phyloP scores from a whole-genome alignment of 2,888 invertebrate species.

The Cantharis rufa region DNA sequence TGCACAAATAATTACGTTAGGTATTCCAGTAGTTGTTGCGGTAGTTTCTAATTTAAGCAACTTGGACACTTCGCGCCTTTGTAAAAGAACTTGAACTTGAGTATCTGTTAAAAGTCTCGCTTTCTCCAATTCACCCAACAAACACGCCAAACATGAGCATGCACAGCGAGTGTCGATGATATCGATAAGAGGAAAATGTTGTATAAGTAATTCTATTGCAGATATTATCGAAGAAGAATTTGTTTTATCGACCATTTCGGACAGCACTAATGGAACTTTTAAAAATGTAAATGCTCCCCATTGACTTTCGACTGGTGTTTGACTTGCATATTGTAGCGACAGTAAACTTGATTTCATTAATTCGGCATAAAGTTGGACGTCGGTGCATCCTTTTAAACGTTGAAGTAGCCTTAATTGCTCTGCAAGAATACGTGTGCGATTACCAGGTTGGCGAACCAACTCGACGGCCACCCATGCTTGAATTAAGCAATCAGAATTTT shows the following conservation, averaged over 20 bases:
- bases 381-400: slow-evolving; percentile 80
- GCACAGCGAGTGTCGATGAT: slow-evolving; percentile 87
- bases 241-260: slow-evolving; percentile 43
- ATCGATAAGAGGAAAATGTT: slow-evolving; percentile 83
- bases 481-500: slow-evolving; percentile 73
- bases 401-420: slow-evolving; percentile 84
- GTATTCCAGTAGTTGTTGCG: slow-evolving; percentile 69
- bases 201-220: slow-evolving; percentile 83
- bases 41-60: slow-evolving; percentile 64
- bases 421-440: slow-evolving; percentile 78
- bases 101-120: slow-evolving; percentile 78
- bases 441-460: slow-evolving; percentile 82
- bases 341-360: slow-evolving; percentile 87
- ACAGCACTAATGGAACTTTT: slow-evolving; percentile 83
- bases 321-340: slow-evolving; percentile 84
- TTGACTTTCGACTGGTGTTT: slow-evolving; percentile 82
- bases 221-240: slow-evolving; percentile 63
- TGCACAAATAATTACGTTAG: slow-evolving; percentile 80
- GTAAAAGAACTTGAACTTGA: slow-evolving; percentile 73
- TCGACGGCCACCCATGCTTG: slow-evolving; percentile 85
- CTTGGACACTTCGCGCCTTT: slow-evolving; percentile 58
- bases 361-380: slow-evolving; percentile 83
- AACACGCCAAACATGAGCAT: slow-evolving; percentile 83
- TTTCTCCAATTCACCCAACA: slow-evolving; percentile 81
- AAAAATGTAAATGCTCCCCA: slow-evolving; percentile 95